Conservation (phyloP, 1,140 invertebrate genomes). For the Protaetia brevitarsis region DNA sequence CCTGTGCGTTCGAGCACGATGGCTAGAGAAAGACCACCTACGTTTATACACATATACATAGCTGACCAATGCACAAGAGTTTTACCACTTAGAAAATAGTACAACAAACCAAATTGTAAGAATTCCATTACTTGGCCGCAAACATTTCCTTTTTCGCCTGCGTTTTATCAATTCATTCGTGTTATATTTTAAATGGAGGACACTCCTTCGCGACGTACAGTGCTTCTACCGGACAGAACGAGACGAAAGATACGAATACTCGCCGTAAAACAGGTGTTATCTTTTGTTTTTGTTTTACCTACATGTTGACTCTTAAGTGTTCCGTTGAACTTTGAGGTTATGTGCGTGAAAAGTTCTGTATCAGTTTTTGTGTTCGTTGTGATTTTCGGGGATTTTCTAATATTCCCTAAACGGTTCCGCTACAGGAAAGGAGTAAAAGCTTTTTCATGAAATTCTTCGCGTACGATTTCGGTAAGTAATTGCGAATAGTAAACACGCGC, state of each 20-base stretch:
- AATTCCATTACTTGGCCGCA: slow-evolving; percentile 10
- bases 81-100: background rate
- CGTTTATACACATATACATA: background rate
- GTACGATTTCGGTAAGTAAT: slow-evolving; percentile 6
- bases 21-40: background rate
- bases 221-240: background rate
- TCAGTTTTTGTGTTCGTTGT: background rate
- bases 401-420: background rate
- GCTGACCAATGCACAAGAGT: background rate
- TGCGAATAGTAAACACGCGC: background rate
- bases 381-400: background rate
- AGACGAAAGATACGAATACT: background rate
- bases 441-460: slow-evolving; percentile 1
- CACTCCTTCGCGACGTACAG: background rate
- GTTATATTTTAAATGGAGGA: slow-evolving; percentile 4
- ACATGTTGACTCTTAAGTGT: slow-evolving; percentile 15
- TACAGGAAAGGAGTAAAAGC: background rate
- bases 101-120: background rate
- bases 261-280: slow-evolving; percentile 6
- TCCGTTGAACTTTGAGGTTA: slow-evolving; percentile 14
- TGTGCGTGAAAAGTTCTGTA: background rate
- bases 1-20: background rate
- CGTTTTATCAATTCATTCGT: slow-evolving; percentile 8
- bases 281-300: slow-evolving; percentile 12
- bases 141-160: slow-evolving; percentile 4